These are phyloP conservation scores for Phodopus roborovskii DNA, from an alignment of 2,113 vertebrate species.

Conservation along the genomic window DNA sequence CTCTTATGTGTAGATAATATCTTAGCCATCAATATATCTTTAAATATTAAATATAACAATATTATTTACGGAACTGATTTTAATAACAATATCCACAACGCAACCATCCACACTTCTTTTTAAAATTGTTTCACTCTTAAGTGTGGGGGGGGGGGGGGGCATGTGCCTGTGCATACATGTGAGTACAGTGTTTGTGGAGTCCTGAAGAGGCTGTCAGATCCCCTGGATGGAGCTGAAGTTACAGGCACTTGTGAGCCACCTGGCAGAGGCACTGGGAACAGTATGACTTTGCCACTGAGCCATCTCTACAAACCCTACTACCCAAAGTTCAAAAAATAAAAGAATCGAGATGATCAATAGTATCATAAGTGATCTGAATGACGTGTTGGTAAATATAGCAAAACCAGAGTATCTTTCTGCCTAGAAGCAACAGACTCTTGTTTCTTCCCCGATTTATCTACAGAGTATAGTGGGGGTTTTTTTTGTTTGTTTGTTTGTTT, in stretches of 20 bases:
- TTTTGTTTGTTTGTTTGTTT: too few relatives aligned
- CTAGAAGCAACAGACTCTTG: neutral
- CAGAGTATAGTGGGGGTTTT: neutral
- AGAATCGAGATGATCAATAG: neutral
- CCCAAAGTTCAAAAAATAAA: constrained; percentile 10
- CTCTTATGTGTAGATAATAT: neutral
- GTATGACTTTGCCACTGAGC: neutral
- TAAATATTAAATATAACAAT: neutral
- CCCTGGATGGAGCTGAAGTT: neutral
- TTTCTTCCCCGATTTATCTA: neutral
- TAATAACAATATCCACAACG: neutral
- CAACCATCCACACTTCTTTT: neutral
- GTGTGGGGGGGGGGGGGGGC: neutral
- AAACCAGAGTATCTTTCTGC: neutral
- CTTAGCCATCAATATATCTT: neutral
- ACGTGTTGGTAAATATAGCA: neutral
- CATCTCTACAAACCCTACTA: neutral
- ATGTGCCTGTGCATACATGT: rapidly evolving
- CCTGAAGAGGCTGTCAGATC: neutral
- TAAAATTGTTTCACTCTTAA: neutral
- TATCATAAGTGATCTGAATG: constrained; percentile 6
- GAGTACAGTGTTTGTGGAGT: neutral
- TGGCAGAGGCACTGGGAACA: neutral
- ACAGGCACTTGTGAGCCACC: neutral
- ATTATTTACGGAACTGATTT: constrained; percentile 43